These are phyloP conservation scores for Petrocephalus schoutedeni DNA, from an alignment of 2,797 vertebrate genomes.

Conservation along the genomic window DNA sequence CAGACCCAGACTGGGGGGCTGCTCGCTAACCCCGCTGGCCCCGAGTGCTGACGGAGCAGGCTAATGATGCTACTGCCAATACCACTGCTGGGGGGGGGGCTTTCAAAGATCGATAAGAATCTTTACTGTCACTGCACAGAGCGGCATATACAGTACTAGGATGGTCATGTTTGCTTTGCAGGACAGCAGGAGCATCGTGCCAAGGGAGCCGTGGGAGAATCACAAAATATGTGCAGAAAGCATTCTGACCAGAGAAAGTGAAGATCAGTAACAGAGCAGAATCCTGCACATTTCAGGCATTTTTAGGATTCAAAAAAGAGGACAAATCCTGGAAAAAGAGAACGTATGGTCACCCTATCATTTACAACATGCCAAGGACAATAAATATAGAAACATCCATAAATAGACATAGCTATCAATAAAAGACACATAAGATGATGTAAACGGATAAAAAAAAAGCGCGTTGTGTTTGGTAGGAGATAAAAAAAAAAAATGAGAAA, in stretches of 20 bases:
- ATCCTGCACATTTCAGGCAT: not conserved
- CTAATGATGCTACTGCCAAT: not conserved
- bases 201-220: not conserved
- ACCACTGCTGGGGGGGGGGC: not conserved
- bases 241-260: not conserved
- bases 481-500: not conserved
- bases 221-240: not conserved
- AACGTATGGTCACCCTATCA: not conserved
- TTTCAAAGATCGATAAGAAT: not conserved
- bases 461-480: not conserved
- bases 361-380: not conserved
- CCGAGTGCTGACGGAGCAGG: not conserved
- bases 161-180: not conserved
- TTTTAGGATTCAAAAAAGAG: not conserved
- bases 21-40: not conserved
- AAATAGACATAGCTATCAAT: not conserved
- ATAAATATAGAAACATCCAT: not conserved
- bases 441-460: not conserved
- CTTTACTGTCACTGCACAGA: not conserved
- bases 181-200: not conserved
- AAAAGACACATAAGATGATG: not conserved
- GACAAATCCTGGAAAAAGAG: not conserved
- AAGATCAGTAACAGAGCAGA: not conserved
- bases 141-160: not conserved
- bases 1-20: slow-evolving; percentile 26